Percentiles rank a stretch among this genome's conserved stretches.
phyloP scores from a whole-genome alignment of 2,113 vertebrate genomes.

The Strix uralensis region DNA sequence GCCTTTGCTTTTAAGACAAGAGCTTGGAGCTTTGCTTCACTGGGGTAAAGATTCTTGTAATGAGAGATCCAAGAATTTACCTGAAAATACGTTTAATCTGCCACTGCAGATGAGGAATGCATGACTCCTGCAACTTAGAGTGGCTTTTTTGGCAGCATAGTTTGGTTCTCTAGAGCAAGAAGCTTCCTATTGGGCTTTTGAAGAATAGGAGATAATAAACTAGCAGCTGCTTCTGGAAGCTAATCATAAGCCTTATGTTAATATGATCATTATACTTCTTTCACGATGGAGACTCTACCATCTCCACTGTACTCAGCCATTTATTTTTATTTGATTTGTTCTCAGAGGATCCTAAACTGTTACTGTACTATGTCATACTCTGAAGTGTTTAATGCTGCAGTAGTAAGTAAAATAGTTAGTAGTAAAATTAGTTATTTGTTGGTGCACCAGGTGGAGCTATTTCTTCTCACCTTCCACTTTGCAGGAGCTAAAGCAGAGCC shows the following conservation, averaged over 20 bases:
- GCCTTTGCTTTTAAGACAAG: background rate
- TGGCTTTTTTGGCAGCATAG: background rate
- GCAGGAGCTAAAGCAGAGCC: background rate
- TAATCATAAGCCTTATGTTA: background rate
- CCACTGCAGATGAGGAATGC: background rate
- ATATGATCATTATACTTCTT: background rate
- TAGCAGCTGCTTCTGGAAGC: background rate
- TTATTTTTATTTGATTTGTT: background rate
- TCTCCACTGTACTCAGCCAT: background rate
- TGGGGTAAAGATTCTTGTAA: background rate
- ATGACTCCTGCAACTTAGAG: background rate
- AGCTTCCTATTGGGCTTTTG: background rate
- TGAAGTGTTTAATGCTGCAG: background rate
- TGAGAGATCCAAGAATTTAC: background rate
- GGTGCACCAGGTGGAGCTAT: background rate
- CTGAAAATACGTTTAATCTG: background rate
- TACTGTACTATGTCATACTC: accelerated
- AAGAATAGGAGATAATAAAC: background rate
- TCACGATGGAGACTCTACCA: background rate
- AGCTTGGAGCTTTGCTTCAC: background rate
- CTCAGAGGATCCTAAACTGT: background rate
- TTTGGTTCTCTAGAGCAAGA: background rate
- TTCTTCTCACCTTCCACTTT: background rate
- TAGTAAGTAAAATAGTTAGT: background rate
- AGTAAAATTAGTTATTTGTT: background rate